Evolutionary conservation across 2,113 vertebrate species (phyloP).

Genomic region (Poeciliopsis retropinna): DNA sequence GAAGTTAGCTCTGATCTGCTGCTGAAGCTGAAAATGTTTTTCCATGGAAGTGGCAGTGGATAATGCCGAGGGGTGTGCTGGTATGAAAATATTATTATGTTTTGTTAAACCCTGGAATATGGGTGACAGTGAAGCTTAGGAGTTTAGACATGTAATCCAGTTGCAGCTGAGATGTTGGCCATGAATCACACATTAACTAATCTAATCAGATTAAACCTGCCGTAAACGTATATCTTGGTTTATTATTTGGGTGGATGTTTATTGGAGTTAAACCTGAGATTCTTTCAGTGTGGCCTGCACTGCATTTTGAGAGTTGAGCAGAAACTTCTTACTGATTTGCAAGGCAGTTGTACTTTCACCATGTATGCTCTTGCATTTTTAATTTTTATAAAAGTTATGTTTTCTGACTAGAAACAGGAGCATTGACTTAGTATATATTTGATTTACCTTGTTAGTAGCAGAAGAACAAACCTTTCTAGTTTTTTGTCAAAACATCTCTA

Average conservation of each 20-base stretch:
- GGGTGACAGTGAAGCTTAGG: background rate
- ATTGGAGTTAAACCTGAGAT: background rate
- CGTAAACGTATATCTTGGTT: slow-evolving; percentile 8
- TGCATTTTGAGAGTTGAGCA: background rate
- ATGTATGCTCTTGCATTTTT: background rate
- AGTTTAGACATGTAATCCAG: background rate
- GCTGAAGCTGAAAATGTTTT: slow-evolving; percentile 27
- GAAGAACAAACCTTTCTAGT: slow-evolving; percentile 4
- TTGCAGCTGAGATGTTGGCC: background rate
- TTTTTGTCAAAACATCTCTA: slow-evolving; percentile 21
- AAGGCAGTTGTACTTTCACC: background rate
- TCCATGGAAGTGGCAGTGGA: background rate
- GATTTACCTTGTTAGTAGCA: slow-evolving; percentile 31
- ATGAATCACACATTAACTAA: slow-evolving; percentile 10
- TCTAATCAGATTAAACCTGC: slow-evolving; percentile 8
- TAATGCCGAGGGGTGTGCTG: background rate
- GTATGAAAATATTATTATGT: slow-evolving; percentile 1
- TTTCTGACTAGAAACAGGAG: slow-evolving; percentile 7
- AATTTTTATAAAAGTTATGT: background rate
- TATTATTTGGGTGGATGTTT: background rate
- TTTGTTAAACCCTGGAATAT: slow-evolving; percentile 9
- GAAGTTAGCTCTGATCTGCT: slow-evolving; percentile 45
- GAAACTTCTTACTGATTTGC: background rate
- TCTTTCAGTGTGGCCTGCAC: slow-evolving; percentile 8
- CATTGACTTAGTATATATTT: slow-evolving; percentile 11